phyloP scores from a whole-genome alignment of 2,797 vertebrate species.

The Brachymystax lenok region DNA sequence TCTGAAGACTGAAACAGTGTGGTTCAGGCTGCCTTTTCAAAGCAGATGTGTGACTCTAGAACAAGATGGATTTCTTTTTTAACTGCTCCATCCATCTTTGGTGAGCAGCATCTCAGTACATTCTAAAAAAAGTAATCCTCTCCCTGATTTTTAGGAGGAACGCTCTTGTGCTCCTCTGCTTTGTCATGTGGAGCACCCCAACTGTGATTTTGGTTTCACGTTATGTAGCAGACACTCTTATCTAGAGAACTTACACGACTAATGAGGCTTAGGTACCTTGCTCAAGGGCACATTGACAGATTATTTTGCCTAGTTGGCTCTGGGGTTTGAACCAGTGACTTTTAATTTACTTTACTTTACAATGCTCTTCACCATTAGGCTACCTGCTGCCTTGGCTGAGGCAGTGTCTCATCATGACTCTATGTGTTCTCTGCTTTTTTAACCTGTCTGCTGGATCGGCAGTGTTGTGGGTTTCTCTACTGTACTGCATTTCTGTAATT shows the following conservation, averaged over 20 bases:
- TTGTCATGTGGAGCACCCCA: constrained; percentile 73
- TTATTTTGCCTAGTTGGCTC: too few relatives aligned
- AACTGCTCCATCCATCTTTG: constrained; percentile 75
- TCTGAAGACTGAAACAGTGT: constrained; percentile 60
- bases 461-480: not conserved
- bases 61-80: constrained; percentile 73
- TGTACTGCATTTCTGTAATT: not conserved
- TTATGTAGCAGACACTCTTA: constrained; percentile 25
- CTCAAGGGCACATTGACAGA: too few relatives aligned
- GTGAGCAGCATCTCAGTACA: constrained; percentile 80
- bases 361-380: too few relatives aligned
- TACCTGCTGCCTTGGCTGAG: constrained; percentile 63
- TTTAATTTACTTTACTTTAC: too few relatives aligned
- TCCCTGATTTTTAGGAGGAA: constrained; percentile 78
- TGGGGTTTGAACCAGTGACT: too few relatives aligned
- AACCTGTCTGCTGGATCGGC: constrained; percentile 22
- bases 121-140: constrained; percentile 84
- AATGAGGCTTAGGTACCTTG: too few relatives aligned
- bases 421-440: constrained; percentile 66
- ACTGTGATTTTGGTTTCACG: constrained; percentile 77
- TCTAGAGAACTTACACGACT: too few relatives aligned
- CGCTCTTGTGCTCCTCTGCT: constrained; percentile 76
- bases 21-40: constrained; percentile 54
- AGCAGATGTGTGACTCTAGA: constrained; percentile 69
- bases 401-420: constrained; percentile 80